A percentile compares a stretch with the other conserved stretches of the same genome.
phyloP scores from a whole-genome alignment of 2,797 vertebrate species.

The Psittacula derbiana region DNA sequence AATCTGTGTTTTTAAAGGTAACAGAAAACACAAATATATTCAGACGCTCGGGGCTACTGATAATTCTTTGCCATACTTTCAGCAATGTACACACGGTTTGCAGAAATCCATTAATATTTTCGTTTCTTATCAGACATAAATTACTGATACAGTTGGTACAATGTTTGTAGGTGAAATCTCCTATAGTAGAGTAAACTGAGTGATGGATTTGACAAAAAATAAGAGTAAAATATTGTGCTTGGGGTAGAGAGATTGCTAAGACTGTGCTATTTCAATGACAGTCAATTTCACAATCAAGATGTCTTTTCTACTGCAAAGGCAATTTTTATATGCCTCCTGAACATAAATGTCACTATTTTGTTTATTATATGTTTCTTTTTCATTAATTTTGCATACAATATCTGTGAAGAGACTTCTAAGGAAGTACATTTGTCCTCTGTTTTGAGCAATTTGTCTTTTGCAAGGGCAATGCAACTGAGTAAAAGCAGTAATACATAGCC shows the following conservation, averaged over 20 bases:
- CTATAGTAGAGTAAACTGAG: background rate
- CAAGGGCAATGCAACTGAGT: background rate
- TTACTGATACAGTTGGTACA: constrained; percentile 27
- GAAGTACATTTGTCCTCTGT: constrained; percentile 12
- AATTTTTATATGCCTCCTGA: constrained; percentile 27
- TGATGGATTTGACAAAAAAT: constrained; percentile 41
- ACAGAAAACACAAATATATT: background rate
- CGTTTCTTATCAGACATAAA: constrained; percentile 57
- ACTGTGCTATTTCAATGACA: constrained; percentile 10
- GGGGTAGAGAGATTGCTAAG: constrained; percentile 46
- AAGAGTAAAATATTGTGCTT: constrained; percentile 44
- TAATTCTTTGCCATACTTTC: background rate
- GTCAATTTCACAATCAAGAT: constrained; percentile 62
- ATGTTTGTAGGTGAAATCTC: constrained; percentile 8
- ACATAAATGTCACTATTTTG: constrained; percentile 50
- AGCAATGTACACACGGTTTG: background rate
- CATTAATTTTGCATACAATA: constrained; percentile 31
- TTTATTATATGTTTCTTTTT: constrained; percentile 34
- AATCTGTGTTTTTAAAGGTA: constrained; percentile 15
- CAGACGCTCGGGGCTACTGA: background rate
- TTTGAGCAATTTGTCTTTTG: constrained; percentile 34
- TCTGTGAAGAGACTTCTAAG: background rate
- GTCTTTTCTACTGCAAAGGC: constrained; percentile 42
- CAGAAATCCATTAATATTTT: constrained; percentile 57
- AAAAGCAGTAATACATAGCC: background rate